These are phyloP conservation scores for Ceratitis capitata DNA, from an alignment of 1,140 invertebrate species.

Conservation along the genomic window DNA sequence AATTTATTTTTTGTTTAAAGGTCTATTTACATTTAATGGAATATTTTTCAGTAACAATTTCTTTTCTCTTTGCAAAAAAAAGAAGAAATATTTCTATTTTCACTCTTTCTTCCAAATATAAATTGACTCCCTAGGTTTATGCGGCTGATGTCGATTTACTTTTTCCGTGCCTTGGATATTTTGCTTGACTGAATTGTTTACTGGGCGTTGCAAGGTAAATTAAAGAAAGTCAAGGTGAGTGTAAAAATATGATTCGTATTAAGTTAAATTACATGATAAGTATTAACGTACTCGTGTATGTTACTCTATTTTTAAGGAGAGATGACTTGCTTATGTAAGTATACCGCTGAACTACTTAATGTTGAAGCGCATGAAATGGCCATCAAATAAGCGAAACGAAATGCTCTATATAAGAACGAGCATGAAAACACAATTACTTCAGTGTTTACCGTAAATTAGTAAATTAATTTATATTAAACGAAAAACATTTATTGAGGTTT, in stretches of 20 bases:
- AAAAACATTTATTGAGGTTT: neutral
- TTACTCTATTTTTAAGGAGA: slow-evolving; percentile 31
- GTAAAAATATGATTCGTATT: neutral
- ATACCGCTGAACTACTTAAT: neutral
- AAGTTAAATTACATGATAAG: neutral
- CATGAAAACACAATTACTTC: neutral
- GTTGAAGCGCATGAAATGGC: neutral
- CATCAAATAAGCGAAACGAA: neutral
- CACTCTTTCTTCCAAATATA: slow-evolving; percentile 15
- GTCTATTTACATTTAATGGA: slow-evolving; percentile 7
- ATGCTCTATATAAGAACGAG: neutral
- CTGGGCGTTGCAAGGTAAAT: neutral
- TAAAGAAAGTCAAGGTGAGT: neutral
- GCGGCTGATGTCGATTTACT: slow-evolving; percentile 43
- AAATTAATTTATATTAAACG: neutral
- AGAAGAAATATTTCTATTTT: neutral
- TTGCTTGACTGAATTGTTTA: slow-evolving; percentile 27
- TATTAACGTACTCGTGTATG: neutral
- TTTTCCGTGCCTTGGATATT: slow-evolving; percentile 31
- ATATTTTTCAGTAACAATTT: slow-evolving; percentile 27
- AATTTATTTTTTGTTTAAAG: slow-evolving; percentile 6
- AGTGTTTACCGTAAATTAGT: neutral
- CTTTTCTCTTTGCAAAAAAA: slow-evolving; percentile 2
- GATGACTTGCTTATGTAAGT: slow-evolving; percentile 25
- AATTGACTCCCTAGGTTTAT: neutral